phyloP scores from a whole-genome alignment of 2,797 vertebrate species.

The Alauda arvensis region DNA sequence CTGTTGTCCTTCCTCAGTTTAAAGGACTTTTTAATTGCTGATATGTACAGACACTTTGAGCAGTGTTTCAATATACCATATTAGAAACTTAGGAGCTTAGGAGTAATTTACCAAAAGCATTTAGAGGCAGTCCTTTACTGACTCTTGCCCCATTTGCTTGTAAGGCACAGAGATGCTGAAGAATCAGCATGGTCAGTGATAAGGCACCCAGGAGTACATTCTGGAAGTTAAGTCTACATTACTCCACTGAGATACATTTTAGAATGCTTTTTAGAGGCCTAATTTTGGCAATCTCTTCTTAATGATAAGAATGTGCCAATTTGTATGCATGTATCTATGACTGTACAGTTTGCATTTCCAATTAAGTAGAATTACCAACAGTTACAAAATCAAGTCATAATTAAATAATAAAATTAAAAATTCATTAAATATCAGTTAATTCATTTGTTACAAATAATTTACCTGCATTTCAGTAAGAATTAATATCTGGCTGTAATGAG shows the following conservation, averaged over 20 bases:
- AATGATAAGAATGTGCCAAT: background rate
- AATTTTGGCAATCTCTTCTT: background rate
- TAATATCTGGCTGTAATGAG: background rate
- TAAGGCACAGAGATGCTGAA: background rate
- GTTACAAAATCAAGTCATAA: background rate
- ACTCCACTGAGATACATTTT: background rate
- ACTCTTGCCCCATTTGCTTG: background rate
- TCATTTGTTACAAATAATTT: background rate
- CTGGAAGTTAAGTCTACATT: background rate
- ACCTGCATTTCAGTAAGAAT: background rate
- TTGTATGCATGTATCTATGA: background rate
- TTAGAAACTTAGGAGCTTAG: background rate
- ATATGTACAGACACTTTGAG: background rate
- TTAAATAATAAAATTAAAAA: background rate
- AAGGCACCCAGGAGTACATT: background rate
- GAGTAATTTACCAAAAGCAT: background rate
- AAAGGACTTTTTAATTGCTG: background rate
- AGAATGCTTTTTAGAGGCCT: background rate
- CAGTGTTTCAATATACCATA: background rate
- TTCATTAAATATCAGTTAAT: background rate
- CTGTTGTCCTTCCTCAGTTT: background rate
- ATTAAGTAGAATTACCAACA: background rate
- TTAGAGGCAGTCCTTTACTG: background rate
- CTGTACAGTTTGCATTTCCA: rapidly evolving
- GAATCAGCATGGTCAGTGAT: background rate